phyloP scores from a whole-genome alignment of 1,140 invertebrate genomes.

The Magallana angulata region DNA sequence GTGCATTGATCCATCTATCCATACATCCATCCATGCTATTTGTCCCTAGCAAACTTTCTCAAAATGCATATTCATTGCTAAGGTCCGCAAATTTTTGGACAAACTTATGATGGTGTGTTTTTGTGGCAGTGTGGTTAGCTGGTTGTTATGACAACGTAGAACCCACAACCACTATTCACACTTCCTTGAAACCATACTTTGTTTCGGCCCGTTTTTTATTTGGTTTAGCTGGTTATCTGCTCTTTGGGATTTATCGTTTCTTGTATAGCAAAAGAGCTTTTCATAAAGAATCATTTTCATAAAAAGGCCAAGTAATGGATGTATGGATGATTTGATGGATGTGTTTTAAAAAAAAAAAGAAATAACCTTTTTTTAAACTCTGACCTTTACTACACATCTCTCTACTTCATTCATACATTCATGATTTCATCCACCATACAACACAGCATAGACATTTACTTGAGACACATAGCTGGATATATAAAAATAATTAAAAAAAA shows the following conservation, averaged over 20 bases:
- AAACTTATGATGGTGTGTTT: constrained; percentile 65
- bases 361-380: constrained; percentile 31
- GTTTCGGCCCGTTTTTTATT: constrained; percentile 58
- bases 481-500: background rate
- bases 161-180: constrained; percentile 95
- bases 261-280: constrained; percentile 47
- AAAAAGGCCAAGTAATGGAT: constrained; percentile 57
- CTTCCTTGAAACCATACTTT: constrained; percentile 83
- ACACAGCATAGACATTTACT: background rate
- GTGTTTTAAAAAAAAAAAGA: constrained; percentile 43
- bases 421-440: constrained; percentile 42
- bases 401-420: constrained; percentile 61
- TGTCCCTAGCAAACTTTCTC: constrained; percentile 42
- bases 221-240: constrained; percentile 33
- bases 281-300: constrained; percentile 32
- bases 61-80: constrained; percentile 46
- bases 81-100: constrained; percentile 34
- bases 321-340: constrained; percentile 70
- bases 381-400: constrained; percentile 57
- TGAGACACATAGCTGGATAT: background rate
- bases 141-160: constrained; percentile 86
- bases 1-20: constrained; percentile 57
- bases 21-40: constrained; percentile 62
- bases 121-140: constrained; percentile 99
- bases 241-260: constrained; percentile 55